Percentiles rank a stretch among this genome's conserved stretches.
Evolutionary conservation across 2,797 vertebrate genomes (phyloP).

Genomic region (Centropyge bicolor): DNA sequence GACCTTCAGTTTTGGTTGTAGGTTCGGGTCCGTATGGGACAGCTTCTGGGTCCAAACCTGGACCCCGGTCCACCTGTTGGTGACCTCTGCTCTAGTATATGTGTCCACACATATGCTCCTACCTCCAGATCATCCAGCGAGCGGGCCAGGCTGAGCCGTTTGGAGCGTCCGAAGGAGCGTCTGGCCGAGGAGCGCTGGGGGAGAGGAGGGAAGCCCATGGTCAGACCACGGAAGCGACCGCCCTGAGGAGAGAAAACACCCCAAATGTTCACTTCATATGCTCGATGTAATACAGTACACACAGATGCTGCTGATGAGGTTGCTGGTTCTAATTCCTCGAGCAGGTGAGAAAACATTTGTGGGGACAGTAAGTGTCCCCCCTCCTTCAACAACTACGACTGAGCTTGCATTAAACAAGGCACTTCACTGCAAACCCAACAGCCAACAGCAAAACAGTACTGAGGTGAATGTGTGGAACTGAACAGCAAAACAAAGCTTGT

Average conservation of each 20-base stretch:
- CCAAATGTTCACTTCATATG: not conserved
- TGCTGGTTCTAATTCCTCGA: not conserved
- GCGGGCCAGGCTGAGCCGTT: constrained; percentile 93
- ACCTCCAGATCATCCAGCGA: constrained; percentile 98
- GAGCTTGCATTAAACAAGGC: not conserved
- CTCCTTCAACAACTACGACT: not conserved
- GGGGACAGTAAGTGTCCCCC: not conserved
- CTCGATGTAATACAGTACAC: not conserved
- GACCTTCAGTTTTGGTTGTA: too few species aligned
- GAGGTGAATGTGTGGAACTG: not conserved
- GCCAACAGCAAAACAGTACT: not conserved
- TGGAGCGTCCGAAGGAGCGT: constrained; percentile 92
- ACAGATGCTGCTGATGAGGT: not conserved
- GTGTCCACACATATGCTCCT: too few species aligned
- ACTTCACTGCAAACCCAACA: not conserved
- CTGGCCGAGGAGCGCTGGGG: constrained; percentile 88
- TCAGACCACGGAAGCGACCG: constrained; percentile 87
- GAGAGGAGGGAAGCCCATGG: constrained; percentile 87
- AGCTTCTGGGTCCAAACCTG: too few species aligned
- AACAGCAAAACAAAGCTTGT: not conserved
- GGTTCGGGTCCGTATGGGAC: too few species aligned
- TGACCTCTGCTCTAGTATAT: too few species aligned
- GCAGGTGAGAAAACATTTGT: not conserved
- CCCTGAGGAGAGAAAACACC: constrained; percentile 70
- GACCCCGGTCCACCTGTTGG: too few species aligned